These are phyloP conservation scores for rabbit (Oryctolagus cuniculus) DNA, from an alignment of 2,113 vertebrate genomes.

Conservation along the genomic window DNA sequence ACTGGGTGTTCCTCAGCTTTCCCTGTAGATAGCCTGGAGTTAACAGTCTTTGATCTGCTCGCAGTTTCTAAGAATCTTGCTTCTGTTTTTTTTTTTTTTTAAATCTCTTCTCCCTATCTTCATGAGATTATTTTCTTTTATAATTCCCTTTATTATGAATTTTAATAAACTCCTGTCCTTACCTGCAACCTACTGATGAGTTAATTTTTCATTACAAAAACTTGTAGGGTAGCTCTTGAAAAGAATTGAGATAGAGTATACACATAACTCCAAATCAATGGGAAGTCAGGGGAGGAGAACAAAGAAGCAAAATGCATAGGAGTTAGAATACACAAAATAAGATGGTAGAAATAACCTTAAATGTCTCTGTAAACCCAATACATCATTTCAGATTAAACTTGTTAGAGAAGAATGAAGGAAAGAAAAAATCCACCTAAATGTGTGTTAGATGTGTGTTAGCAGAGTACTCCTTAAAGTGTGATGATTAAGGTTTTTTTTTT, in stretches of 20 bases:
- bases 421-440: not conserved
- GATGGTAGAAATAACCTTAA: constrained; percentile 18
- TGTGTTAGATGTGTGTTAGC: constrained; percentile 54
- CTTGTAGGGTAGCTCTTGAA: not conserved
- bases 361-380: not conserved
- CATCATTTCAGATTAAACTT: constrained; percentile 17
- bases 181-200: not conserved
- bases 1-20: not conserved
- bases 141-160: not conserved
- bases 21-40: not conserved
- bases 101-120: not conserved
- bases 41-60: constrained; percentile 46
- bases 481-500: too few relatives aligned
- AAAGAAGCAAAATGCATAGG: not conserved
- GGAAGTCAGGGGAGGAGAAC: constrained; percentile 9
- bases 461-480: not conserved
- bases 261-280: not conserved
- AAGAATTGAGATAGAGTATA: constrained; percentile 43
- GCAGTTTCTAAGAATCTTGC: constrained; percentile 9
- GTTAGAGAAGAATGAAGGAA: constrained; percentile 8
- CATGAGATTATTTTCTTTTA: not conserved
- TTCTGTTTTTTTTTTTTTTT: not conserved
- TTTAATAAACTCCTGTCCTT: constrained; percentile 2
- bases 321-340: constrained; percentile 53
- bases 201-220: constrained; percentile 7